Conservation (phyloP, 2,797 vertebrate genomes). For the Botia kubotai region DNA sequence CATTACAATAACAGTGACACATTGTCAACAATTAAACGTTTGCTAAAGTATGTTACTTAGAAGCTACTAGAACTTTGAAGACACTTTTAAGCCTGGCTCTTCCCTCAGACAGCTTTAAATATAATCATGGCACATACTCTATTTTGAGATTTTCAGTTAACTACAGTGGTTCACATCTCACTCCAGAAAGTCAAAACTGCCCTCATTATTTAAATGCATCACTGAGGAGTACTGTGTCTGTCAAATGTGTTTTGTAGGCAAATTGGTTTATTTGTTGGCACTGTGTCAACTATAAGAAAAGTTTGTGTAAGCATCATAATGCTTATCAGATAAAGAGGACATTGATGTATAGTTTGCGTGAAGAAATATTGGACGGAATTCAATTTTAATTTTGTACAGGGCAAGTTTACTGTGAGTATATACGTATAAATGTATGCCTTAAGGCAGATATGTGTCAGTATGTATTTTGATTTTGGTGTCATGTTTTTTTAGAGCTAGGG, state of each 20-base stretch:
- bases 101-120: background rate
- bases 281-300: conserved; percentile 12
- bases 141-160: conserved; percentile 13
- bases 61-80: background rate
- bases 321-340: conserved; percentile 25
- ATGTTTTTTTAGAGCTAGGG: conserved; percentile 8
- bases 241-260: conserved; percentile 8
- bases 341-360: conserved; percentile 25
- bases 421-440: conserved; percentile 18
- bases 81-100: background rate
- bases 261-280: conserved; percentile 26
- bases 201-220: conserved; percentile 17
- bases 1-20: background rate
- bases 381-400: background rate
- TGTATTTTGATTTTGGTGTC: conserved; percentile 10
- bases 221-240: background rate
- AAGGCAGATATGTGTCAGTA: conserved; percentile 27
- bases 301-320: conserved; percentile 1
- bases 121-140: background rate
- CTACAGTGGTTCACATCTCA: background rate
- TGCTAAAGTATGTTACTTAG: background rate
- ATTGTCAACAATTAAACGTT: background rate
- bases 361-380: conserved; percentile 35
- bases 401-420: conserved; percentile 8
- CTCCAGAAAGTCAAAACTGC: background rate